A percentile compares a stretch with the other conserved stretches of the same genome.
These are phyloP conservation scores for Holacanthella duospinosa DNA, from an alignment of 2,888 invertebrate species.

Conservation along the genomic window DNA sequence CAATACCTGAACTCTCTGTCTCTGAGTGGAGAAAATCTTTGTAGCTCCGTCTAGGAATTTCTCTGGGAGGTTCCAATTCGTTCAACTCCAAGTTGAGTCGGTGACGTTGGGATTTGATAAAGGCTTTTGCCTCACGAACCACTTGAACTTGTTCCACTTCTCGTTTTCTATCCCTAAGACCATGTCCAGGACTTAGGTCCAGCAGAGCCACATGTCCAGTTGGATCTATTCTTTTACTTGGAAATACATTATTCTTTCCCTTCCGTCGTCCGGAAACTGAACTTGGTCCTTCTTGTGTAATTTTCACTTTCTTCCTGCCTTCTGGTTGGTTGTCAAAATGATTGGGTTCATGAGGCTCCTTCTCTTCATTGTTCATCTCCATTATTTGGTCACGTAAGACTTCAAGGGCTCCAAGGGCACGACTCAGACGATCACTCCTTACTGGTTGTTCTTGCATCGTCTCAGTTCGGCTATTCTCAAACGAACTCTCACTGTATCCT, in stretches of 20 bases:
- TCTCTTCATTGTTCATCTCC: conserved; percentile 23
- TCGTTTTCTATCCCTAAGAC: background rate
- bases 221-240: background rate
- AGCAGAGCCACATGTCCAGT: background rate
- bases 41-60: background rate
- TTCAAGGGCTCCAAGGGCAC: conserved; percentile 27
- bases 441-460: background rate
- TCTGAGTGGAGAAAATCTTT: conserved; percentile 20
- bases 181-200: background rate
- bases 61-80: too few species aligned
- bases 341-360: background rate
- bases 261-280: background rate
- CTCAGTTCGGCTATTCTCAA: background rate
- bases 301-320: too few species aligned
- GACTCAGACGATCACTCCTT: conserved; percentile 9
- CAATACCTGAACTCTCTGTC: conserved; percentile 35
- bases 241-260: background rate
- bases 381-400: conserved; percentile 30
- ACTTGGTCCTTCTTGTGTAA: background rate
- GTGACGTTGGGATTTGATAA: conserved; percentile 30
- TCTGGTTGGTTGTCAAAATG: background rate
- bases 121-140: conserved; percentile 32
- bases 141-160: background rate
- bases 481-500: background rate
- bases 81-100: conserved; percentile 15